Percentiles rank a stretch among this genome's conserved stretches.
These are phyloP conservation scores for Troglohyphantes excavatus DNA, from an alignment of 2,888 invertebrate genomes.

Conservation along the genomic window DNA sequence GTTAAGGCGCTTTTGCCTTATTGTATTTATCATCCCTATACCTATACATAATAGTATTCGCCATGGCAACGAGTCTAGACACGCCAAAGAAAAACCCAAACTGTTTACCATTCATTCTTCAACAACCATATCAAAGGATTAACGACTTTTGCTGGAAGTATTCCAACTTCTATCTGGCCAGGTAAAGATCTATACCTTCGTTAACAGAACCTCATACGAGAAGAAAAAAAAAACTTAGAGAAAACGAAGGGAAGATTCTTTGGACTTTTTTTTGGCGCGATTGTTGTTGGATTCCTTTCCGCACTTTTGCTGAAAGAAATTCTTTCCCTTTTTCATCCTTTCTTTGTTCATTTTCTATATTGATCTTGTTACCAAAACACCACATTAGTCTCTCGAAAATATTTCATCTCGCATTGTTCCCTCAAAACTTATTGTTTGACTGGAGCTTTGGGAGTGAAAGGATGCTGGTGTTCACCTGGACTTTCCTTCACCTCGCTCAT, in stretches of 20 bases:
- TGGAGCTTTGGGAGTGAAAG: conserved; percentile 40
- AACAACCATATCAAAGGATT: conserved; percentile 42
- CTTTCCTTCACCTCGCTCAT: background rate
- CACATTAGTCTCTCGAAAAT: conserved; percentile 69
- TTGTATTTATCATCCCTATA: background rate
- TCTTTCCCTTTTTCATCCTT: conserved; percentile 35
- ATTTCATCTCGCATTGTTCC: conserved; percentile 58
- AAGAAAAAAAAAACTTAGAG: conserved; percentile 10
- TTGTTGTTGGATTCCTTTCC: conserved; percentile 45
- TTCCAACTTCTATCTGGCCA: conserved; percentile 51
- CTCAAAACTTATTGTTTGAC: conserved; percentile 37
- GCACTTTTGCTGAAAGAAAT: conserved; percentile 20
- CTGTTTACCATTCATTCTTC: conserved; percentile 49
- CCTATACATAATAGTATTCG: background rate
- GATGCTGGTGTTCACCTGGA: conserved; percentile 50
- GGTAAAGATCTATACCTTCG: conserved; percentile 44
- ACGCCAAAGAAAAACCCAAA: conserved; percentile 11
- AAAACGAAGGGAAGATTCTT: conserved; percentile 19
- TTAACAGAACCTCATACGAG: conserved; percentile 40
- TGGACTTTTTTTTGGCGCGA: conserved; percentile 26
- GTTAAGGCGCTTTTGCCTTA: background rate
- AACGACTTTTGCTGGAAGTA: conserved; percentile 46
- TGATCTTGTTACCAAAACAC: conserved; percentile 74
- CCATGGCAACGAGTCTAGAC: background rate
- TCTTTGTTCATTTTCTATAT: conserved; percentile 55